Evolutionary conservation across 2,797 vertebrate genomes (phyloP), one percentile per base, ranked within the genome.

Genomic region (Artibeus jamaicensis): DNA sequence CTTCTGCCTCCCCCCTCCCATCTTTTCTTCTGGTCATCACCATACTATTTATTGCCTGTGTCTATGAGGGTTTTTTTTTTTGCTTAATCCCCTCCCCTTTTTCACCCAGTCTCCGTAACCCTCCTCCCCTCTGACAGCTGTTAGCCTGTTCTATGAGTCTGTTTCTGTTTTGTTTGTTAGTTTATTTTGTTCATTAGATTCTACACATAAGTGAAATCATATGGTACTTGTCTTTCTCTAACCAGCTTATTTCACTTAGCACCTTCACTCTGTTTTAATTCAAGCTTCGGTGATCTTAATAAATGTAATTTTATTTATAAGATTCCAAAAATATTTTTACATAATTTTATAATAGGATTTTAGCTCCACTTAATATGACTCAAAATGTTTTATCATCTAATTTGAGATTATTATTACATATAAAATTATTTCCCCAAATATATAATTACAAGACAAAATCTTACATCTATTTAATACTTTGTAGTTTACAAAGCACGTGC

Each of bases 281-380:
- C 21, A 81, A 57, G 24, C 16, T 79, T 84, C 59, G 46, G 42
- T 46, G 34, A 78, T n/a, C 59, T 81, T 88, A 84, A 62, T 67
- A 88, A 87, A n/a, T 32, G 2, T 85, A 71, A 78, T 59, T 67
- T 93, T 81, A 65, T 57, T 79, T 84, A 39, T 26, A 73, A 37
- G 24, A 93, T 55, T 83, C 57, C 26, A 85, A 92, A 88, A 88
- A 55, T 65, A 83, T 53, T 92, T 76, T 86, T 62, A 50, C 7
- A 70, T 93, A 70, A 84, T 84, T 93, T 94, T 73, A 82, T 37
- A 57, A 42, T 62, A 91, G 15, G 57, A 86, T 34, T 88, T 70
- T 82, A 94, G 93, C 42, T 77, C 24, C 7, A 68, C 15, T 89
- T 85, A 50, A 50, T 89, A 70, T 46, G 84, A 89, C 1, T 70